Evolutionary conservation across 2,888 invertebrate species (phyloP), one percentile per base, ranked within the genome.

Genomic region (Polydrusus tereticollis): DNA sequence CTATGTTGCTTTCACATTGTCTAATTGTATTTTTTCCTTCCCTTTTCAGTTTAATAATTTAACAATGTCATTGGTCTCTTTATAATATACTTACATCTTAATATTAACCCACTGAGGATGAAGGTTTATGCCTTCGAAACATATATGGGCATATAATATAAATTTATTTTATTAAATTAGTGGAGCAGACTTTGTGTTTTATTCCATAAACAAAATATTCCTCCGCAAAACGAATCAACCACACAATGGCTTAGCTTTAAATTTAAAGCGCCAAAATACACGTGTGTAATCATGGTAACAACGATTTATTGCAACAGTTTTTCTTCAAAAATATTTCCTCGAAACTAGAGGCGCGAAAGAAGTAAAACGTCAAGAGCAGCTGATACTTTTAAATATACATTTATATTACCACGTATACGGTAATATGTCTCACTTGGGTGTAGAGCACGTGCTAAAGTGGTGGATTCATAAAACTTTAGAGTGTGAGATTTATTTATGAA

Each of bases 351-450:
- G 29, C 52, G 52, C 8, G 2, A 55, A 55, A 55, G 52, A 55
- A 55, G 29, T 55, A 60, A 60, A 14, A 50, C 52, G 50, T 68
- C 68, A 60, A 50, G 47, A 33, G 41, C 68, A 68, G 59, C 68
- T 68, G 68, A 68, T 68, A 50, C 68, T 52, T 59, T 68, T 68
- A 68, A 68, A 60, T 60, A 69, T 69, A 60, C 47, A 69, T 69
- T 47, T 69, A 60, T 69, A 50, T 69, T 59, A 62, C 62, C 60
- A 62, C 59, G 60, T 62, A 60, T 43, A 45, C 52, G 62, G 41
- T 62, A 55, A 52, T 68, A 68, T 69, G 52, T 62, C 69, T 69
- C 62, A 62, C 69, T 69, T 41, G 62, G 62, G 43, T 21, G 43
- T 38, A 29, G 55, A 69, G 47, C 62, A 69, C 55, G 69, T 69